phyloP scores from a whole-genome alignment of 2,113 vertebrate genomes.

The Dendrocopos noguchii region DNA sequence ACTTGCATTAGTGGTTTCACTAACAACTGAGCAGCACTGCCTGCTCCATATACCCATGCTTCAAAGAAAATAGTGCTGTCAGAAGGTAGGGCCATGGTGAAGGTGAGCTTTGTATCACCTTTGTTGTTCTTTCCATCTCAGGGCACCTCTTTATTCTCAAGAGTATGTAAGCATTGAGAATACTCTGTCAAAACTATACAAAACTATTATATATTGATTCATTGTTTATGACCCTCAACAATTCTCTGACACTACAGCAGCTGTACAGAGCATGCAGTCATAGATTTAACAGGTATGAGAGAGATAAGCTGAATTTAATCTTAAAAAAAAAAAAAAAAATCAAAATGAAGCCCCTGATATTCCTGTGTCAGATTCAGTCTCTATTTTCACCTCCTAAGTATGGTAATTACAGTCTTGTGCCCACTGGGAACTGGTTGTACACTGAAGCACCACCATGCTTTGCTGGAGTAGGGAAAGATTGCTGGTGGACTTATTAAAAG shows the following conservation, averaged over 20 bases:
- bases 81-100: not conserved
- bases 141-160: not conserved
- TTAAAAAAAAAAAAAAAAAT: not conserved
- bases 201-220: not conserved
- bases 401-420: conserved; percentile 27
- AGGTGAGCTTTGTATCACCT: not conserved
- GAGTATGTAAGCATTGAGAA: not conserved
- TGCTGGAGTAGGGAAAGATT: not conserved
- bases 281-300: not conserved
- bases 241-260: not conserved
- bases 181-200: not conserved
- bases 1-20: not conserved
- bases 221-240: not conserved
- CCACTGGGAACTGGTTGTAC: conserved; percentile 11
- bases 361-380: not conserved
- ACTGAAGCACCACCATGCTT: not conserved
- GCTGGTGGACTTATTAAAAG: not conserved
- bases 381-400: not conserved
- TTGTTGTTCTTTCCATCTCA: not conserved
- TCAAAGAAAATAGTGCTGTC: not conserved
- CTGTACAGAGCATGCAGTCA: not conserved
- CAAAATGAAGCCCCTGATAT: not conserved
- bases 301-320: not conserved
- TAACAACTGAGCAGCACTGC: not conserved
- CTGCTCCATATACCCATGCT: not conserved